These are phyloP conservation scores for Lepilemur ruficaudatus DNA, from an alignment of 2,797 vertebrate genomes.

Conservation along the genomic window DNA sequence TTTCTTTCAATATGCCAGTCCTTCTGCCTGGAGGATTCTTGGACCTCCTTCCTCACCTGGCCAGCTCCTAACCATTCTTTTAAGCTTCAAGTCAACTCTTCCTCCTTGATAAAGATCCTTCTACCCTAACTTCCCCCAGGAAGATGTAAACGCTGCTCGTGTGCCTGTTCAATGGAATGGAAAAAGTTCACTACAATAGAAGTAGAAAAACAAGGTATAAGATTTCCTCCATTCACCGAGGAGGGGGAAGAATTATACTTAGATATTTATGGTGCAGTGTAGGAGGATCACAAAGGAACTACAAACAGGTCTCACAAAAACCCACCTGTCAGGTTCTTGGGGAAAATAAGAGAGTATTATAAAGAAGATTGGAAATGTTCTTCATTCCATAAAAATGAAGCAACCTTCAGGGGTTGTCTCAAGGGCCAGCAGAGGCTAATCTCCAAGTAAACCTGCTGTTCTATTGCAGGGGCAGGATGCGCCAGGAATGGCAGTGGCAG, in stretches of 20 bases:
- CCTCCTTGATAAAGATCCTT: background rate
- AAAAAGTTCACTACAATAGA: background rate
- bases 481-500: background rate
- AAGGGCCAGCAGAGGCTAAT: background rate
- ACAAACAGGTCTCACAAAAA: background rate
- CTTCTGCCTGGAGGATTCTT: background rate
- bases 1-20: background rate
- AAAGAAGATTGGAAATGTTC: background rate
- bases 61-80: background rate
- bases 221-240: background rate
- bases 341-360: background rate
- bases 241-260: background rate
- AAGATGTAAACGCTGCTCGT: background rate
- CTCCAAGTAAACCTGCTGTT: background rate
- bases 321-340: background rate
- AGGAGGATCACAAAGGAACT: background rate
- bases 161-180: constrained; percentile 8
- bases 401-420: background rate
- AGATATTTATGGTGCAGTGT: background rate
- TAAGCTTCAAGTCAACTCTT: background rate
- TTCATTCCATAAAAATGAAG: background rate
- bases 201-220: background rate
- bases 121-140: background rate
- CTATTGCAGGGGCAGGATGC: fast-evolving
- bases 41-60: no score